phyloP scores from a whole-genome alignment of 2,113 vertebrate genomes.

The Cichladusa arquata region DNA sequence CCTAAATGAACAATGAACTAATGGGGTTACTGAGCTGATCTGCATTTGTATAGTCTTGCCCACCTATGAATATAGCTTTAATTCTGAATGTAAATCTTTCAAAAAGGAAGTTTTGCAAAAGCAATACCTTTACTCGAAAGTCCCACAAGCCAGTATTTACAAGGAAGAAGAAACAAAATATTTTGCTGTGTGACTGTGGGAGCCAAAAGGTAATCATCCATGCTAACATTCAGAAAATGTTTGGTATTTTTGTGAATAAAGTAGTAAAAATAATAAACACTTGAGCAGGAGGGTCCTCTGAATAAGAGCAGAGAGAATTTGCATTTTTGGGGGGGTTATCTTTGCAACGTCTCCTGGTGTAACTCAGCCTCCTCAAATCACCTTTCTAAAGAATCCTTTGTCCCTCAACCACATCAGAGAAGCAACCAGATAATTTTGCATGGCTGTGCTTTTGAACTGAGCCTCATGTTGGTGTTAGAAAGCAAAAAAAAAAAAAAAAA shows the following conservation, averaged over 20 bases:
- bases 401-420: not conserved
- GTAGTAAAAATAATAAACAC: not conserved
- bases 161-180: not conserved
- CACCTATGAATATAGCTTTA: not conserved
- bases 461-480: not conserved
- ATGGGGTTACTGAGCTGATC: not conserved
- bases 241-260: not conserved
- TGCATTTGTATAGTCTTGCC: not conserved
- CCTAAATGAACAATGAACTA: not conserved
- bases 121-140: not conserved
- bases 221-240: not conserved
- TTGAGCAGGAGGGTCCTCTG: not conserved
- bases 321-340: not conserved
- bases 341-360: not conserved
- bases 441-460: not conserved
- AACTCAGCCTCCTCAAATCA: not conserved
- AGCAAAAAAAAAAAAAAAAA: no score
- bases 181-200: not conserved
- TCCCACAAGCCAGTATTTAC: not conserved
- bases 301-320: not conserved
- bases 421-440: not conserved
- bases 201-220: not conserved
- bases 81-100: not conserved
- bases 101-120: not conserved
- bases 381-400: not conserved